Conservation (phyloP, 2,113 vertebrate species). For the Chamaetylas fuelleborni region DNA sequence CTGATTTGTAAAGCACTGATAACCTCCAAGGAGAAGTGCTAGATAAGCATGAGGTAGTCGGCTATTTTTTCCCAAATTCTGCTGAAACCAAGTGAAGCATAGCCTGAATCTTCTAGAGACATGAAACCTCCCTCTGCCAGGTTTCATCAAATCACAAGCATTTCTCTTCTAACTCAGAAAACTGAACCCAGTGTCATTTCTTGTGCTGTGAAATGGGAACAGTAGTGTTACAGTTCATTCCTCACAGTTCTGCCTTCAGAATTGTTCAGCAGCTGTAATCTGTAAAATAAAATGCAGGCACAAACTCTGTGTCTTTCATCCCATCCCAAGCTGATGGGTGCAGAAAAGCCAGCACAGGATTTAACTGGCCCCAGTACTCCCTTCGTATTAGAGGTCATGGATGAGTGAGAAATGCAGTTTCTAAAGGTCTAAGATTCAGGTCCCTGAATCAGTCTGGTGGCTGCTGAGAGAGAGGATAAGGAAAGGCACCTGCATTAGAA, state of each 20-base stretch:
- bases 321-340: background rate
- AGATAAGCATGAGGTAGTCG: background rate
- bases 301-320: background rate
- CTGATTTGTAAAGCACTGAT: background rate
- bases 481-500: background rate
- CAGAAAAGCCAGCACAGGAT: background rate
- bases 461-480: background rate
- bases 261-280: background rate
- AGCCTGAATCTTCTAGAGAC: background rate
- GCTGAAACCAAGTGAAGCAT: background rate
- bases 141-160: background rate
- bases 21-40: background rate
- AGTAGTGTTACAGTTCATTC: background rate
- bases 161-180: background rate
- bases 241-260: background rate
- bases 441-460: background rate
- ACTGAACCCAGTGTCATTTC: background rate
- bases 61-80: background rate
- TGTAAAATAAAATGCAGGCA: background rate
- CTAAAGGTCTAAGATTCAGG: background rate
- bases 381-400: too few species aligned
- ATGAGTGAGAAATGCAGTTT: background rate
- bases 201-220: background rate
- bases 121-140: background rate
- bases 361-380: background rate